These are phyloP conservation scores for Nomada goodeniana DNA, from an alignment of 2,888 invertebrate species.

Conservation along the genomic window DNA sequence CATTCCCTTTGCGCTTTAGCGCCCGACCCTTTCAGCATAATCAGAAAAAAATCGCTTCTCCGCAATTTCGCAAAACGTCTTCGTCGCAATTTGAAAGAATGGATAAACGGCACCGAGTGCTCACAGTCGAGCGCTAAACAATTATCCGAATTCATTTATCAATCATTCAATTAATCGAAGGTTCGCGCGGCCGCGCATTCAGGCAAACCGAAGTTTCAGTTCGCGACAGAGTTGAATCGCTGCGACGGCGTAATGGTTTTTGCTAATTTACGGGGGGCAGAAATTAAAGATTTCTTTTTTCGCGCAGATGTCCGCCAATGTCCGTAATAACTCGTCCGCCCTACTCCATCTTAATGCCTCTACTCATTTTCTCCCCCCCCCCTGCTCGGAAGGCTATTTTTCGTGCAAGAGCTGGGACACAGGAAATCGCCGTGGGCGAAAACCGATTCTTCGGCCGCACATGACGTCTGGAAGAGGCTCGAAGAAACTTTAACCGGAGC, in stretches of 20 bases:
- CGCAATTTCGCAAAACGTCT: background rate
- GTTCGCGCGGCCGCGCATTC: constrained; percentile 18
- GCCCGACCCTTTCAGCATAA: no score
- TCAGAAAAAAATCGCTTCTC: background rate
- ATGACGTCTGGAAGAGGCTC: constrained; percentile 3
- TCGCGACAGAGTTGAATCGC: constrained; percentile 56
- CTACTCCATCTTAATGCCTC: background rate
- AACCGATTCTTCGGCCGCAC: constrained; percentile 49
- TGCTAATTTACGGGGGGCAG: constrained; percentile 72
- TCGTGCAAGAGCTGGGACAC: constrained; percentile 23
- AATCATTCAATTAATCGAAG: no score
- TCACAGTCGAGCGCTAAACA: constrained; percentile 50
- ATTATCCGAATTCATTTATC: constrained; percentile 59
- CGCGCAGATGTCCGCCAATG: constrained; percentile 53
- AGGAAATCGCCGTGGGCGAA: constrained; percentile 50
- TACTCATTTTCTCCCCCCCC: background rate
- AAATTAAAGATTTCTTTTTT: constrained; percentile 74
- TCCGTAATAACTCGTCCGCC: constrained; percentile 61
- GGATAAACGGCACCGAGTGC: background rate
- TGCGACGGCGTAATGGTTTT: constrained; percentile 53
- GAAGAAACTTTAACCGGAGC: constrained; percentile 29
- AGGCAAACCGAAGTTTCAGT: background rate
- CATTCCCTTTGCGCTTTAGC: no score
- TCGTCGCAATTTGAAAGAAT: background rate
- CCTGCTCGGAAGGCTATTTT: constrained; percentile 17